Base-by-base conservation (phyloP, 2,113 vertebrate species). In the Triplophysa tibetana region DNA sequence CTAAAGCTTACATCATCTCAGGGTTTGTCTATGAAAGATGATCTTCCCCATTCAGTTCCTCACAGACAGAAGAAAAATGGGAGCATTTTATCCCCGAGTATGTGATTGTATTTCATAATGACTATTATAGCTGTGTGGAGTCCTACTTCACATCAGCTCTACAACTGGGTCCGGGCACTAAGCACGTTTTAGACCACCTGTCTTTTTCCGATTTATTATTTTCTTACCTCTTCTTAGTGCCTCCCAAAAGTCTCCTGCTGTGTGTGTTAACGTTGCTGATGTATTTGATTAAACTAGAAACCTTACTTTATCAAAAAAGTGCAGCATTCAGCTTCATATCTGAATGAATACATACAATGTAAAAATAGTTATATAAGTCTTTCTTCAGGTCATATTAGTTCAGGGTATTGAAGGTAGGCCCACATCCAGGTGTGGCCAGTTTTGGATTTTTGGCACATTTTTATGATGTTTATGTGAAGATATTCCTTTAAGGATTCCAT, bases 61-160 rank as follows among this genome's bases (percentile, higher is more conserved):
- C 48, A 21, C 67, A 50, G 50, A 63, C 17, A 26, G 21, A 72
- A 19, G 17, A 45, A 41, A 77, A 54, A 54, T 13, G 33, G 26
- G 68, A 54, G 62, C 48, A 43, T 26, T 65, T 50, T 65, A 61
- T 76, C 60, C 7, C 6, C n/a, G 12, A 10, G 45, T 62, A 17
- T 66, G 68, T 56, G 38, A 66, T 82, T 78, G 67, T 70, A 24
- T 82, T 82, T 82, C 61, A 60, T 77, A 75, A 70, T 78, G 76
- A 70, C 66, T 56, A 16, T 68, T n/a, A 75, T 77, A 77, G 33
- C 61, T 60, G 67, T 48, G 43, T 4, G 24, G n/a, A 75, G 60
- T 77, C 50, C 61, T 52, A 21, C 60, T 78, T 52, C 17, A 63
- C 16, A 48, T 26, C 14, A 48, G 41, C 41, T 63, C 23, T 75